Conservation (phyloP, 1,140 invertebrate species). For the Nebria ingens region DNA sequence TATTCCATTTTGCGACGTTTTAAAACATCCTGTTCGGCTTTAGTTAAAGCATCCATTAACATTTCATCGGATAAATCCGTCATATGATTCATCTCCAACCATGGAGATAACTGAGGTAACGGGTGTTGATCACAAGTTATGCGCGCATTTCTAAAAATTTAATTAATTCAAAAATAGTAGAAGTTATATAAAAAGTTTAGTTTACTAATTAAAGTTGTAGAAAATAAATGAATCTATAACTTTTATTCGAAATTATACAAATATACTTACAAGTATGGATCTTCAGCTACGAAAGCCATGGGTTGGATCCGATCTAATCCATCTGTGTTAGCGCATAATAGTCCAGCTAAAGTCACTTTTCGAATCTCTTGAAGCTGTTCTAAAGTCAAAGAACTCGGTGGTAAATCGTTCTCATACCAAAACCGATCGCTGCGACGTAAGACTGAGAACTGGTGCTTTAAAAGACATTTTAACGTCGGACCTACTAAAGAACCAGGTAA, state of each 20-base stretch:
- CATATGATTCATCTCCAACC: conserved; percentile 46
- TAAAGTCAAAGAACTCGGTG: conserved; percentile 69
- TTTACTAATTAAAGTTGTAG: not conserved
- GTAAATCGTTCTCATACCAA: conserved; percentile 93
- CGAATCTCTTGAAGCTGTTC: conserved; percentile 81
- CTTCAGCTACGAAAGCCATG: conserved; percentile 78
- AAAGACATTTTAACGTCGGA: conserved; percentile 75
- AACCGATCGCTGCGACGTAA: conserved; percentile 77
- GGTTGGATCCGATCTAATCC: conserved; percentile 56
- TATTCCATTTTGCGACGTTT: conserved; percentile 64
- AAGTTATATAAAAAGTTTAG: conserved; percentile 4
- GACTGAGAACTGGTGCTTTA: conserved; percentile 69
- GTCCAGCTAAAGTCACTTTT: conserved; percentile 67
- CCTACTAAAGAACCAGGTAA: conserved; percentile 70
- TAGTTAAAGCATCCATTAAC: conserved; percentile 53
- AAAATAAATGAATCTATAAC: too few species aligned
- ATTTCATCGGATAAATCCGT: conserved; percentile 41
- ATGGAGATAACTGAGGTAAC: conserved; percentile 49
- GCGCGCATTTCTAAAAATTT: conserved; percentile 54
- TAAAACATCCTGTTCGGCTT: conserved; percentile 61
- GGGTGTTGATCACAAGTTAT: conserved; percentile 65
- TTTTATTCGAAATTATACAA: conserved; percentile 1
- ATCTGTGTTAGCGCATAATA: conserved; percentile 75
- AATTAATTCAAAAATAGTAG: conserved; percentile 10
- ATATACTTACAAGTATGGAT: conserved; percentile 67